Evolutionary conservation across 2,888 invertebrate genomes (phyloP), one percentile per base, ranked within the genome.

Genomic region (Cryptocephalus moraei): DNA sequence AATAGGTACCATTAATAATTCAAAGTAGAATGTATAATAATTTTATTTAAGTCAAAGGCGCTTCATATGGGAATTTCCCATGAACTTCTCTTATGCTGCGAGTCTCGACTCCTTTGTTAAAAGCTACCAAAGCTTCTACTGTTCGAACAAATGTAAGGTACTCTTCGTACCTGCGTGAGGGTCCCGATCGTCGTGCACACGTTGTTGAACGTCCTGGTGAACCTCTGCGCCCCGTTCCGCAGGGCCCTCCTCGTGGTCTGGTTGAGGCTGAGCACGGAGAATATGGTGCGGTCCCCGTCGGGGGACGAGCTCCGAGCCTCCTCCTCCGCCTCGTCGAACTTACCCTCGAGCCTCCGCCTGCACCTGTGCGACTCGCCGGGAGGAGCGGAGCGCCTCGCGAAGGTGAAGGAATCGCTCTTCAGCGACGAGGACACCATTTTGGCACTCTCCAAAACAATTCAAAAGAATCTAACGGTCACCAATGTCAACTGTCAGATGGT

Each of bases 121-220:
- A n/a, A n/a, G n/a, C n/a, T n/a, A 13, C 38, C 10, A 43, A 13
- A 11, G 8, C n/a, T 8, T 13, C 8, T 47, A 34, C 34, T 45
- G 33, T 9, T 9, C 8, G 6, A 43, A 47, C 8, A 8, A 47
- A 11, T 2, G 11, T 33, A 40, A 22, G n/a, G n/a, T n/a, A n/a
- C n/a, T n/a, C n/a, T n/a, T n/a, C 48, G 49, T 58, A 83, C 84
- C 77, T 84, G 84, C 41, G 84, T 79, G 52, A 83, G 71, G 49
- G 78, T 79, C 10, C 82, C 83, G 52, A 84, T 76, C 12, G 80
- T 79, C 48, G 80, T 80, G 56, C 79, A 72, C 14, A 84, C 79
- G 52, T 74, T 79, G 49, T 78, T 78, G 56, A 84, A 77, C 1
- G 83, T 82, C 64, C 75, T 80, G 1, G 81, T 75, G 50, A 84